Percentiles rank a stretch among this genome's conserved stretches.
Evolutionary conservation across 1,140 invertebrate species (phyloP).

Genomic region (Argopecten irradians): DNA sequence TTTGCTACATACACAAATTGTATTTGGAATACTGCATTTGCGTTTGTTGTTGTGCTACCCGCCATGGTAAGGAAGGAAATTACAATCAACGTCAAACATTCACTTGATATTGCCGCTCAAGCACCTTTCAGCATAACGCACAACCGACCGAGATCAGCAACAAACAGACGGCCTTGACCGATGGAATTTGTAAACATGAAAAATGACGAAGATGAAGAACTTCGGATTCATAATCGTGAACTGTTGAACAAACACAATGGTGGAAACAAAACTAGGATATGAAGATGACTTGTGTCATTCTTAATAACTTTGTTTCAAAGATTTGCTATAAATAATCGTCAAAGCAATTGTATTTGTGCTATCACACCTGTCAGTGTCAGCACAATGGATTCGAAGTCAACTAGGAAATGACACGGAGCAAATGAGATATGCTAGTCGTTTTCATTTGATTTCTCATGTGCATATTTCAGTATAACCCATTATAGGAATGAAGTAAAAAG

Average conservation of each 20-base stretch:
- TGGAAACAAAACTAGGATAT: neutral
- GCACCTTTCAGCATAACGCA: too few relatives aligned
- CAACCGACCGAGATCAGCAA: neutral
- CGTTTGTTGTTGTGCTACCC: neutral
- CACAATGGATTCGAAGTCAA: neutral
- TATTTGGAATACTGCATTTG: conserved; percentile 44
- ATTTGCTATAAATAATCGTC: neutral
- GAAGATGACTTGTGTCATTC: neutral
- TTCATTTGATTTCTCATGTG: neutral
- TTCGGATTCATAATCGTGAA: neutral
- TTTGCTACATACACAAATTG: conserved; percentile 42
- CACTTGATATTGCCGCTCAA: neutral
- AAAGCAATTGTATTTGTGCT: too few relatives aligned
- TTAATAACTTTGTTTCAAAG: neutral
- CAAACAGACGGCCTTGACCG: conserved; percentile 44
- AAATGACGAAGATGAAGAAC: neutral
- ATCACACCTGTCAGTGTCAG: too few relatives aligned
- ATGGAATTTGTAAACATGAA: conserved; percentile 46
- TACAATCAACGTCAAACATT: neutral
- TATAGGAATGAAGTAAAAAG: neutral
- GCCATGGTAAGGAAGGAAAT: neutral
- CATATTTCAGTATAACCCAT: neutral
- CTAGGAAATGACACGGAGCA: neutral
- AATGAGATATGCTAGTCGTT: neutral
- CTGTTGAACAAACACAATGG: neutral